Base-by-base conservation (phyloP, 2,113 vertebrate species). In the Acanthisitta chloris region DNA sequence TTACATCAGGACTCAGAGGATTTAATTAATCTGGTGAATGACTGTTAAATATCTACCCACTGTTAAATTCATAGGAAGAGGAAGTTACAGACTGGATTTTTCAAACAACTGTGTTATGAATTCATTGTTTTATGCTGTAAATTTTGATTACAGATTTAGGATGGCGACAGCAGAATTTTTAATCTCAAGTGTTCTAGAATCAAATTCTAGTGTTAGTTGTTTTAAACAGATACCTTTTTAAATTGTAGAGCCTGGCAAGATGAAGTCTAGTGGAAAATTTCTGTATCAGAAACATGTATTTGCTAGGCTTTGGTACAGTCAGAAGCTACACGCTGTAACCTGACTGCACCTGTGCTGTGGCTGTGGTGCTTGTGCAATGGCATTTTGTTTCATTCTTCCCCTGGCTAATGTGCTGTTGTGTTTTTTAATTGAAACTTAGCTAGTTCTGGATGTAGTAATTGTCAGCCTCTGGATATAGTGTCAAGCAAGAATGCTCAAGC, bases 321-420 rank as follows among this genome's bases (percentile, higher is more conserved):
- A 77, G 85, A 80, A 93, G 67, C 54, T 70, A 10, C 0, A 6
- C 1, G 3, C 31, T 8, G 11, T 80, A 29, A 74, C 57, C 12
- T 14, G 7, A 4, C 46, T 61, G 34, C 8, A 1, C 2, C 16
- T 77, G 73, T 78, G 62, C 72, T 0, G 0, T 43, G 67, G 24
- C 64, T 45, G 2, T 14, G 4, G 12, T 59, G 52, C 25, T 79
- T n/a, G 34, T 52, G 52, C 52, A 29, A 1, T 49, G 58, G 34
- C 5, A 26, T 69, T 69, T 72, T 71, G 45, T 42, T 88, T 80
- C 46, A 33, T 58, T 88, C 49, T 86, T 82, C 29, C 71, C 16
- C 45, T 55, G 46, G 67, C 54, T 92, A 71, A 69, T 3, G 12
- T 58, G 46, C 71, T 94, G 71, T 9, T 70, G 29, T 88, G 26